A percentile compares a stretch with the other conserved stretches of the same genome.
Conservation (phyloP, 2,888 invertebrate species). For the Athalia cordata region DNA sequence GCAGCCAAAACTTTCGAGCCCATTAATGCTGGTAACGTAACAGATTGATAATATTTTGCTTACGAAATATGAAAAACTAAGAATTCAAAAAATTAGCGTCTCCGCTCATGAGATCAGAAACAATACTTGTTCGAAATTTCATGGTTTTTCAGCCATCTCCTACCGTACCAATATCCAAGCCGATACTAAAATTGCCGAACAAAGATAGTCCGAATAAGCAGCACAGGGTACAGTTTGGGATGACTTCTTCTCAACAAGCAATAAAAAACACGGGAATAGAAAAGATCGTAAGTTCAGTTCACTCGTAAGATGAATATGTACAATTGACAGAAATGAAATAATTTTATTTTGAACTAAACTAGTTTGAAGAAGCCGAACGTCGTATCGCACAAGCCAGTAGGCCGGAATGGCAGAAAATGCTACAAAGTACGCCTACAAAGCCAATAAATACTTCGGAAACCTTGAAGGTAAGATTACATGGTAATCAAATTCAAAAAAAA, state of each 20-base stretch:
- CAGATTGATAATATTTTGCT: neutral
- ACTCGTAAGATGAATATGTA: neutral
- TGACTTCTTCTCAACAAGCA: neutral
- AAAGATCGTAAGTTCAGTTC: neutral
- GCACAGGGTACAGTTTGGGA: slow-evolving; percentile 15
- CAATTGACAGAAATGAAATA: neutral
- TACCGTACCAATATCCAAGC: neutral
- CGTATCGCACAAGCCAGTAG: neutral
- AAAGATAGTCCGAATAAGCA: neutral
- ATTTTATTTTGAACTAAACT: neutral
- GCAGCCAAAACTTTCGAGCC: neutral
- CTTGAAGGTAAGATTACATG: too few relatives aligned
- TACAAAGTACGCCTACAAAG: neutral
- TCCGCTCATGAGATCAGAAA: too few relatives aligned
- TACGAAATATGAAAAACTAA: neutral
- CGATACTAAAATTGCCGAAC: slow-evolving; percentile 7
- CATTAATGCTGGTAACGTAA: neutral
- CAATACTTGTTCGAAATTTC: too few relatives aligned
- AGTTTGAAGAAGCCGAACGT: slow-evolving; percentile 28
- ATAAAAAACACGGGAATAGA: neutral
- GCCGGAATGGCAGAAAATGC: neutral
- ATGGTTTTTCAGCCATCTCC: neutral
- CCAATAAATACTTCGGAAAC: too few relatives aligned
- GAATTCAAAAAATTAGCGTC: too few relatives aligned
- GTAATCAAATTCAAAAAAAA: too few relatives aligned